Percentiles rank a stretch among this genome's conserved stretches.
phyloP scores from a whole-genome alignment of 92 coral and sea anemone species.

The Parazoanthus darwini region DNA sequence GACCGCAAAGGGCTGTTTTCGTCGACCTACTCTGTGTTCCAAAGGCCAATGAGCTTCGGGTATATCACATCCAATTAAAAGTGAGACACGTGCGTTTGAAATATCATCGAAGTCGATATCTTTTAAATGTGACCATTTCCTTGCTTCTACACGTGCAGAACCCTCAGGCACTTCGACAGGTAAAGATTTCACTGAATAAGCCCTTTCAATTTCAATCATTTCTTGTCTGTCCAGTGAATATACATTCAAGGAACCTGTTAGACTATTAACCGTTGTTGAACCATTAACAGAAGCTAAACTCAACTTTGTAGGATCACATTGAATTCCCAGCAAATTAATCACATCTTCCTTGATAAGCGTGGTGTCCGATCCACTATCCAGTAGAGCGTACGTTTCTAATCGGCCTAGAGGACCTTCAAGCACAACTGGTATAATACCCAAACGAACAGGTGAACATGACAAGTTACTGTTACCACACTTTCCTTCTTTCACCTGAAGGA shows the following conservation, averaged over 20 bases:
- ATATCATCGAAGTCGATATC: background rate
- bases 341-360: background rate
- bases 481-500: background rate
- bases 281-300: background rate
- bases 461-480: background rate
- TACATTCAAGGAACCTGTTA: background rate
- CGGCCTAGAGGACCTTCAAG: background rate
- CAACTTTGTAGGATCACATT: background rate
- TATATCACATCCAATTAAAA: background rate
- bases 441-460: background rate
- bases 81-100: background rate
- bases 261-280: background rate
- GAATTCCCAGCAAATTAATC: background rate
- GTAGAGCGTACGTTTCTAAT: background rate
- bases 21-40: background rate
- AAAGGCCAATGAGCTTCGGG: background rate
- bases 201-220: background rate
- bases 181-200: background rate
- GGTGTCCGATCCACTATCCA: too few relatives aligned
- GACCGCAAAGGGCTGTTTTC: background rate
- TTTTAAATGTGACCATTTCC: background rate
- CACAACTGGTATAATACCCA: background rate
- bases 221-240: background rate
- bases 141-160: background rate
- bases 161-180: background rate